Evolutionary conservation across 1,140 invertebrate species (phyloP), one percentile per base, ranked within the genome.

Genomic region (Lepidurus apus): DNA sequence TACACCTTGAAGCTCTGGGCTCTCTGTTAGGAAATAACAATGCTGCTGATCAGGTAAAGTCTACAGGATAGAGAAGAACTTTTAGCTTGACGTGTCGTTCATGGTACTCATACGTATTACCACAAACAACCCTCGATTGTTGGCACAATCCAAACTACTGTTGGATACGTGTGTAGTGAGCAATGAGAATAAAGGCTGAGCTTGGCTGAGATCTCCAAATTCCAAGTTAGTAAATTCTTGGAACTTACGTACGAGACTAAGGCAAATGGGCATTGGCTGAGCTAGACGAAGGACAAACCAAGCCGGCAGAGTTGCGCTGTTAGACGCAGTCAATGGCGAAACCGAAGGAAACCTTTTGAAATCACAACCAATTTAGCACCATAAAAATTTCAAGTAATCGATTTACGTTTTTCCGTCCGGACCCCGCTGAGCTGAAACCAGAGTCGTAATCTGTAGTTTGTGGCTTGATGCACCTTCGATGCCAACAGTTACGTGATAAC

Each of bases 11-110:
- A 97, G 88, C 42, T 89, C 89, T 80, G 89, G 90, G 79, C 90
- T 90, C 83, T 95, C 93, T 5, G 93, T 96, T 86, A 98, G 89
- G 84, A 95, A 95, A 84, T 97, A 98, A 83, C 94, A 95, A 84
- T 98, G 96, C 45, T 91, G 91, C 83, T 98, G 95, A 83, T 97
- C 95, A 0, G 95, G 94, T 42, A 98, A 86, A 74, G 91, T 93
- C 90, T 96, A 87, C 78, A 88, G 90, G 80, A 75, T 79, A 42
- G 43, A 26, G 44, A 77, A 77, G 7, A 65, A 21, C 3, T 17
- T 6, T n/a, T n/a, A 65, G 21, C 17, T 65, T 65, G 17, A 65
- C 8, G 17, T n/a, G 8, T 65, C 53, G 17, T n/a, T 7, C 17
- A 65, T 9, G 8, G 3, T 34, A 34, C 3, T 4, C 4, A 43